These are phyloP conservation scores for Origma solitaria DNA, from an alignment of 2,113 vertebrate species.

Conservation along the genomic window DNA sequence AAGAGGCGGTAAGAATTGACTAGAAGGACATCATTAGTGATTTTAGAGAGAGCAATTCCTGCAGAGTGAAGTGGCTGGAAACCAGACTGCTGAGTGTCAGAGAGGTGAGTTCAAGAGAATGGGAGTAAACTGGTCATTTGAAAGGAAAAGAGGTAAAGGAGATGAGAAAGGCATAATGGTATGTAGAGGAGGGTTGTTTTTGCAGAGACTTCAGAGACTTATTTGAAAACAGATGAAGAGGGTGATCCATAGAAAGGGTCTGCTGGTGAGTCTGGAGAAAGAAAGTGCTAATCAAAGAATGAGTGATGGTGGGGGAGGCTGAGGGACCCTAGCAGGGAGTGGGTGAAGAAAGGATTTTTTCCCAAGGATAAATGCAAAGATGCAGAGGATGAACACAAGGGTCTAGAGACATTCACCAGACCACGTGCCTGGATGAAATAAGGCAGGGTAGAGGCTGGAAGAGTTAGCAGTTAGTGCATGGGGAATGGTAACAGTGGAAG, in stretches of 20 bases:
- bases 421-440: not conserved
- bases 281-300: slow-evolving; percentile 4
- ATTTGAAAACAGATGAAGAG: slow-evolving; percentile 33
- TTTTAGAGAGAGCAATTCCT: slow-evolving; percentile 59
- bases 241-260: not conserved
- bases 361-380: not conserved
- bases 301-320: not conserved
- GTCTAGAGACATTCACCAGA: not conserved
- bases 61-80: slow-evolving; percentile 62
- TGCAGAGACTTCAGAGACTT: slow-evolving; percentile 44
- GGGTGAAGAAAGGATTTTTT: not conserved
- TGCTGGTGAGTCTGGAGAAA: not conserved
- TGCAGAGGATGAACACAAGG: not conserved
- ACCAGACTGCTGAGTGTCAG: slow-evolving; percentile 55
- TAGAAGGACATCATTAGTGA: slow-evolving; percentile 61
- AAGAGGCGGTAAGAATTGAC: slow-evolving; percentile 40
- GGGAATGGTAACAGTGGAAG: not conserved
- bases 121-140: slow-evolving; percentile 54
- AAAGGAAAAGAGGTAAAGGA: slow-evolving; percentile 57
- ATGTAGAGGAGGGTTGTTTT: slow-evolving; percentile 50
- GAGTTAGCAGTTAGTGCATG: not conserved
- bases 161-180: slow-evolving; percentile 46
- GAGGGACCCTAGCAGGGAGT: not conserved
- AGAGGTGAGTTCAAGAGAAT: slow-evolving; percentile 61
- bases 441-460: not conserved